Evolutionary conservation across 2,113 vertebrate species (phyloP).

Genomic region (Sula dactylatra): DNA sequence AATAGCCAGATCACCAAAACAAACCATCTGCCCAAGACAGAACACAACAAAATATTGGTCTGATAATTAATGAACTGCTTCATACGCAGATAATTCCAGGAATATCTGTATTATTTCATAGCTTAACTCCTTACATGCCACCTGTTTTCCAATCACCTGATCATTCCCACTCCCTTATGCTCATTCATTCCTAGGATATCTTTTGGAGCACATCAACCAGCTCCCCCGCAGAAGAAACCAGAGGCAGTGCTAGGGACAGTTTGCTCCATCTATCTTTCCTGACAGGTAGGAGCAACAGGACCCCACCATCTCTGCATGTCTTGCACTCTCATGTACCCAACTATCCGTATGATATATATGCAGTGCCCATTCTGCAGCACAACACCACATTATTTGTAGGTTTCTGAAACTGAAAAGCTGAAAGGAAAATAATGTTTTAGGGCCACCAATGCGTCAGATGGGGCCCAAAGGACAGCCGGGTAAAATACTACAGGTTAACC

Average conservation of each 20-base stretch:
- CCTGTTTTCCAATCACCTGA: not conserved
- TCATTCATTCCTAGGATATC: not conserved
- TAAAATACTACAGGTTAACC: not conserved
- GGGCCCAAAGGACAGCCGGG: not conserved
- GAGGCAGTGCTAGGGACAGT: not conserved
- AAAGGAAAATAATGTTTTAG: not conserved
- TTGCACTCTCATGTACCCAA: not conserved
- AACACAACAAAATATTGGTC: not conserved
- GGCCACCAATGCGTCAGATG: not conserved
- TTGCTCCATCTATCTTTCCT: not conserved
- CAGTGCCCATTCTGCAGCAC: not conserved
- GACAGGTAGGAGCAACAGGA: not conserved
- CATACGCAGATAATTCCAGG: not conserved
- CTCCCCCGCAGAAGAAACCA: not conserved
- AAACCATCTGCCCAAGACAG: not conserved
- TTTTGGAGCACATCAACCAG: not conserved
- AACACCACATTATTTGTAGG: not conserved
- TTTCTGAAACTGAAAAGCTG: not conserved
- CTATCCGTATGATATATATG: not conserved
- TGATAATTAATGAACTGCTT: not conserved
- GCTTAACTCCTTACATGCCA: not conserved
- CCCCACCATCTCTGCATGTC: not conserved
- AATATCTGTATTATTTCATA: not conserved
- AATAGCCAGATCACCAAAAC: not conserved
- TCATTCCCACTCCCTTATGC: not conserved